phyloP scores from a whole-genome alignment of 2,113 vertebrate genomes.

The Onychostoma macrolepis region DNA sequence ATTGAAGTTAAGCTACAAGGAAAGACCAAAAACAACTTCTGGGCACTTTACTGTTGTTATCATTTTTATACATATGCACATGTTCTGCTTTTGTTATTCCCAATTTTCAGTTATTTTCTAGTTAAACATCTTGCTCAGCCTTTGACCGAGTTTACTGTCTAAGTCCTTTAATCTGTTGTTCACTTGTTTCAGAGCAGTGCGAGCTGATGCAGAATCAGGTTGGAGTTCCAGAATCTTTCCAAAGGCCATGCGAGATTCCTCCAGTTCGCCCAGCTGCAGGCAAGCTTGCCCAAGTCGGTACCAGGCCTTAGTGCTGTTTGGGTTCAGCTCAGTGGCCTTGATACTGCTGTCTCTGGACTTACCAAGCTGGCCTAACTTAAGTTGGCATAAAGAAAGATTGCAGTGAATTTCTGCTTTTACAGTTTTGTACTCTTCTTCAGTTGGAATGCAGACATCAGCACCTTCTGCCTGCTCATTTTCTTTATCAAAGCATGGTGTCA shows the following conservation, averaged over 20 bases:
- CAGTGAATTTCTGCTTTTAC: conserved; percentile 80
- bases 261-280: conserved; percentile 81
- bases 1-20: neutral
- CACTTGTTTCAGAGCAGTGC: conserved; percentile 79
- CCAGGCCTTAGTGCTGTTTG: conserved; percentile 81
- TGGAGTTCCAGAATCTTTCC: conserved; percentile 79
- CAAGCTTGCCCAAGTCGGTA: conserved; percentile 85
- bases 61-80: neutral
- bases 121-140: conserved; percentile 85
- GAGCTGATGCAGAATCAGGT: conserved; percentile 81
- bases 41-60: neutral
- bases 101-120: neutral
- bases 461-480: conserved; percentile 47
- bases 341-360: conserved; percentile 78
- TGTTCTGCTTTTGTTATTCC: neutral
- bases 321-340: conserved; percentile 80
- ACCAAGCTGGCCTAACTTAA: conserved; percentile 78
- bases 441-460: conserved; percentile 47
- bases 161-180: conserved; percentile 73
- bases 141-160: conserved; percentile 78
- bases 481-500: conserved; percentile 8
- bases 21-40: neutral
- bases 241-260: conserved; percentile 78
- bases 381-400: conserved; percentile 87
- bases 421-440: conserved; percentile 67